Percentiles rank a stretch among this genome's conserved stretches.
These are phyloP conservation scores for Lepidothrix coronata DNA, from an alignment of 2,113 vertebrate species.

Conservation along the genomic window DNA sequence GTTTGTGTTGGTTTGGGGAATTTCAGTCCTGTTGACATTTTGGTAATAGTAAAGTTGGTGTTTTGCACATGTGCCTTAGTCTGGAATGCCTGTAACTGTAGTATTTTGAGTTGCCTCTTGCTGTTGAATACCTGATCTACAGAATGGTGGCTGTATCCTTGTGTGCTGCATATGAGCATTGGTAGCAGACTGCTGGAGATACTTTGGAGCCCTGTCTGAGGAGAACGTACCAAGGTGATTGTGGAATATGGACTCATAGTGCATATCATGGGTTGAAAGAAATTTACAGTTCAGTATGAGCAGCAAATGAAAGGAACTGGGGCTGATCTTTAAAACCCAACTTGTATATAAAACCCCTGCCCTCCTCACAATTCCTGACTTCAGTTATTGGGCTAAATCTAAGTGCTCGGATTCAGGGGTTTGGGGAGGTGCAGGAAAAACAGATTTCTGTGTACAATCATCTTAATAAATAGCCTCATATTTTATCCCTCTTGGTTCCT, in stretches of 20 bases:
- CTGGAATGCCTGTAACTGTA: background rate
- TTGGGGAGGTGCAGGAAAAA: background rate
- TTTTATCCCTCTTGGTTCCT: background rate
- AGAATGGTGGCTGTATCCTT: background rate
- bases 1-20: background rate
- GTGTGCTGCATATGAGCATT: fast-evolving
- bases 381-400: background rate
- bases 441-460: background rate
- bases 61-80: background rate
- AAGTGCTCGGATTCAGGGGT: background rate
- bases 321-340: background rate
- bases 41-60: background rate
- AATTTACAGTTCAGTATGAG: background rate
- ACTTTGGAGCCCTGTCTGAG: background rate
- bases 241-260: background rate
- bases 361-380: background rate
- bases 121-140: background rate
- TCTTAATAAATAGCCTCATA: background rate
- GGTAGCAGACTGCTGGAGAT: background rate
- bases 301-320: background rate
- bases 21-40: background rate
- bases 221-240: fast-evolving
- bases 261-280: background rate
- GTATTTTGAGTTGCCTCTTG: background rate
- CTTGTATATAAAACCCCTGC: background rate